Base-by-base conservation (phyloP, 2,888 invertebrate genomes). In the Pandemis cinnamomeana region DNA sequence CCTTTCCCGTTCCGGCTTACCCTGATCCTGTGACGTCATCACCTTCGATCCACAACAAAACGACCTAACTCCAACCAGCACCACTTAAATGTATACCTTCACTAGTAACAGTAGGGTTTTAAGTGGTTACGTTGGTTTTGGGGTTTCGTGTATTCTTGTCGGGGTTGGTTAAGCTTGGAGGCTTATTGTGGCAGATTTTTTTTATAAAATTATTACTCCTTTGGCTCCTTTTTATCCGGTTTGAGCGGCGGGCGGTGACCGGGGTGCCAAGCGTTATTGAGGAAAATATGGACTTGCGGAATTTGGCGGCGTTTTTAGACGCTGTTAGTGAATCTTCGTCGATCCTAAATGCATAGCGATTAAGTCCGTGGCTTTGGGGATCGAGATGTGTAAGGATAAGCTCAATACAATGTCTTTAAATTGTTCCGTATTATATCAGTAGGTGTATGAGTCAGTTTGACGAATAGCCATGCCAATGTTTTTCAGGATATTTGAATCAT, bases 131-230 rank as follows among this genome's bases (percentile, higher is more conserved):
- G 7, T 55, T 7, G 7, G 20, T 20, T 55, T 15, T 20, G 20
- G 8, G 7, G 7, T 0, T 8, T 4, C 2, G 58, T n/a, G 1
- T n/a, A 42, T 13, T 42, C 36, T 61, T 36, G 11, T 41, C 7
- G 62, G 5, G 7, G 7, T 6, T 7, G 46, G 11, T 5, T 11
- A 42, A 15, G 64, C n/a, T 5, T 36, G 68, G 60, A 70, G 55
- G 76, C 72, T 77, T 77, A 75, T 46, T 66, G 74, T 58, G 69
- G 58, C 67, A 75, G 76, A 71, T 79, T 77, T 78, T 78, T 78
- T 75, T 68, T 51, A 62, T 51, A 64, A 53, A 72, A 76, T 78
- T 77, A 78, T 76, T 75, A 75, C 76, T 75, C 74, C 72, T 73
- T 76, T 75, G 75, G 74, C 77, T 75, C 75, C 73, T 62, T 75